Evolutionary conservation across 2,888 invertebrate species (phyloP).

Genomic region (Amblyjoppa fuscipennis): DNA sequence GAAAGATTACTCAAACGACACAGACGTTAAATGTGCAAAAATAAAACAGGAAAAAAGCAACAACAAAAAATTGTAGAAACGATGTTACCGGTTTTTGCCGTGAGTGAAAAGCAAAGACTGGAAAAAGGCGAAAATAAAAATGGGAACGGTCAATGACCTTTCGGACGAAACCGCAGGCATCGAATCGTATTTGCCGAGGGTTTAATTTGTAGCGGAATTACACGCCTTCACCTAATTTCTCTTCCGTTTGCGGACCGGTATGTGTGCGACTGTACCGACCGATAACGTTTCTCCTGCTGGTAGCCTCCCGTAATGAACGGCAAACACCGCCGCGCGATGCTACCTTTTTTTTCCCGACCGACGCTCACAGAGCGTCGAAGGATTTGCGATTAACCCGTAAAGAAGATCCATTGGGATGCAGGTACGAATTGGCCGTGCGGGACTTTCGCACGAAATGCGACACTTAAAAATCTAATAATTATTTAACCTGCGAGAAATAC

Average conservation of each 20-base stretch:
- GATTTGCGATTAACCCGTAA: conserved; percentile 46
- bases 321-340: conserved; percentile 17
- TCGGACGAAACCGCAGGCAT: conserved; percentile 17
- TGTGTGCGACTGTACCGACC: conserved; percentile 25
- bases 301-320: conserved; percentile 35
- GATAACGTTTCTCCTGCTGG: conserved; percentile 50
- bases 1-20: not conserved
- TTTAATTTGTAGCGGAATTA: conserved; percentile 77
- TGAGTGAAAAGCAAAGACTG: not conserved
- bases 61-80: not conserved
- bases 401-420: conserved; percentile 12
- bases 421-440: not conserved
- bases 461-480: not conserved
- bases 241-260: conserved; percentile 65
- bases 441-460: not conserved
- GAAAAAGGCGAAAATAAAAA: not conserved
- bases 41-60: not conserved
- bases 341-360: conserved; percentile 22
- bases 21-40: not conserved
- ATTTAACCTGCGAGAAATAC: not conserved
- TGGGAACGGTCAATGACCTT: conserved; percentile 11
- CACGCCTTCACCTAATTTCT: conserved; percentile 75
- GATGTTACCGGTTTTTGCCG: not conserved
- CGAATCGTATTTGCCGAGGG: conserved; percentile 72
- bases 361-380: conserved; percentile 31